Percentiles rank a stretch among this genome's conserved stretches.
These are phyloP conservation scores for Asarcornis scutulata DNA, from an alignment of 2,113 vertebrate species.

Conservation along the genomic window DNA sequence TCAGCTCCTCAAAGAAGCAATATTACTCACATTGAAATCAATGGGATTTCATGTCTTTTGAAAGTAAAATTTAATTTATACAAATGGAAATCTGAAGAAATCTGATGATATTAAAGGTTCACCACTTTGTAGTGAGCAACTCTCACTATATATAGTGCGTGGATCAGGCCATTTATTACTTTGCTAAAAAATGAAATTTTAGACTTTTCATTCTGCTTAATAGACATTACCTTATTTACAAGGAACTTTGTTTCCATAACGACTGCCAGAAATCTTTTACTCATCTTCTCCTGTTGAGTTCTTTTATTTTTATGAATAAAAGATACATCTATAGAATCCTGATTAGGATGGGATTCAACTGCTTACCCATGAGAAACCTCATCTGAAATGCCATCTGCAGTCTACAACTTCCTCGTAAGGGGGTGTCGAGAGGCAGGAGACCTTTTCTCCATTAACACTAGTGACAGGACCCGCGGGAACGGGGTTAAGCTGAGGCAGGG, in stretches of 20 bases:
- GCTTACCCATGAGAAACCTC: background rate
- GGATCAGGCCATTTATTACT: background rate
- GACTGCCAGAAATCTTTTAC: background rate
- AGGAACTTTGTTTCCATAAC: background rate
- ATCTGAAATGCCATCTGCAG: background rate
- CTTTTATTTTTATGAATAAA: background rate
- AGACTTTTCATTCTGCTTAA: background rate
- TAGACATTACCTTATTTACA: background rate
- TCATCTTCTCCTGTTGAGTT: background rate
- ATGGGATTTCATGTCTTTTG: background rate
- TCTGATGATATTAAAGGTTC: background rate
- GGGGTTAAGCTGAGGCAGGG: too few relatives aligned
- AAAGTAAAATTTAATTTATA: slow-evolving; percentile 5
- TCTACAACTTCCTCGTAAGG: too few relatives aligned
- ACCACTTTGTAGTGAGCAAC: background rate
- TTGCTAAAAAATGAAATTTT: background rate
- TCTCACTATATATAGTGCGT: background rate
- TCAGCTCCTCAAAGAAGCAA: background rate
- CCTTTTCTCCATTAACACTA: too few relatives aligned
- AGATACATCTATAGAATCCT: background rate
- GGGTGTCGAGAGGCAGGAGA: too few relatives aligned
- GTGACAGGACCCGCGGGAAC: too few relatives aligned
- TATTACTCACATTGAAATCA: background rate
- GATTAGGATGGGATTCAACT: background rate
- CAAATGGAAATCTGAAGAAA: background rate